phyloP scores from a whole-genome alignment of 2,888 invertebrate genomes.

The Salticus scenicus region DNA sequence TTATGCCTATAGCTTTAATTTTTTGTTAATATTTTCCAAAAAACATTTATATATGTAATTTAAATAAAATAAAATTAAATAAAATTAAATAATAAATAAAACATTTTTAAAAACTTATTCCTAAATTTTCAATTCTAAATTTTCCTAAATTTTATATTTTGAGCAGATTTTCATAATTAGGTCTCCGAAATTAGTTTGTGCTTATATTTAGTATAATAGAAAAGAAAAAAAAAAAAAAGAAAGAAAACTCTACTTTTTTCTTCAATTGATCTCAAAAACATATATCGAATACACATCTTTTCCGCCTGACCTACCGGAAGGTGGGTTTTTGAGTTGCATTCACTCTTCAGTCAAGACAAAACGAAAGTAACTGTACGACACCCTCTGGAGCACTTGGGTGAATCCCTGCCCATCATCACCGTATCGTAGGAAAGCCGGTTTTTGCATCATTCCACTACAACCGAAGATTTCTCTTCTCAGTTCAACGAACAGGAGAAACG shows the following conservation, averaged over 20 bases:
- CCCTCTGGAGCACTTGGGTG: not conserved
- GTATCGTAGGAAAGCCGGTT: constrained; percentile 9
- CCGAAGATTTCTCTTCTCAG: not conserved
- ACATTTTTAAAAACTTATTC: no score
- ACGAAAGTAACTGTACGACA: constrained; percentile 1
- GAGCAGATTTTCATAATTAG: no score
- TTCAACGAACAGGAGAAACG: constrained; percentile 2
- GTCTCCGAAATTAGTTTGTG: not conserved
- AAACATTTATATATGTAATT: no score
- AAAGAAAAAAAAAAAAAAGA: no score
- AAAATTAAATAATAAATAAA: no score
- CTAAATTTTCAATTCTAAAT: no score
- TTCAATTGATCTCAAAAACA: not conserved
- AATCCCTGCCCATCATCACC: not conserved
- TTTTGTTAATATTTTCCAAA: no score
- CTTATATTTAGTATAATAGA: not conserved
- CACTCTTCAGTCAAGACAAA: constrained; percentile 8
- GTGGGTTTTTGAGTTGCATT: not conserved
- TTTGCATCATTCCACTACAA: not conserved
- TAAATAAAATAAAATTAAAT: no score
- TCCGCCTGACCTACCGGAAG: not conserved
- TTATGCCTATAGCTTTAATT: no score
- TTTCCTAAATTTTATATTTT: no score
- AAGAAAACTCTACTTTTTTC: not conserved
- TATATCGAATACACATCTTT: not conserved